Evolutionary conservation across 2,797 vertebrate species (phyloP), one percentile per base, ranked within the genome.

Genomic region (Malurus splendens): DNA sequence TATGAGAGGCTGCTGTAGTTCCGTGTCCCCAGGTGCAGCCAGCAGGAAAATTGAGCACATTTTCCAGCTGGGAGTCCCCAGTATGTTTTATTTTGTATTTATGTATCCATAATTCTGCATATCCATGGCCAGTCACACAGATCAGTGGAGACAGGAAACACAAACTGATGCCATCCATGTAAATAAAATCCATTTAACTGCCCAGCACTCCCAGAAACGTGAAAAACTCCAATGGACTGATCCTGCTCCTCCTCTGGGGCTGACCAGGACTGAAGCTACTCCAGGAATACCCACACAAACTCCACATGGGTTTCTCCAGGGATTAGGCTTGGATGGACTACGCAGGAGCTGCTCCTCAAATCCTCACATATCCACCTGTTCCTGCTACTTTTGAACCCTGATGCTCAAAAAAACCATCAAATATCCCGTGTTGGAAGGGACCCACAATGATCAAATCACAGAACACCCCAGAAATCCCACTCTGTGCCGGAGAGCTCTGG

Each of bases 311-410:
- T 68, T 80, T 75, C 55, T 42, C 18, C 45, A 62, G 23, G 3
- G 33, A 12, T 4, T 20, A 6, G 12, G 39, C 7, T 62, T 67
- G 50, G 36, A 11, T 1, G 12, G 30, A 18, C 8, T 18, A 2
- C 15, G 15, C 18, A 55, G 41, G 8, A 80, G 24, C 18, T 51
- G 9, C 1, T 6, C 28, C 28, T 52, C 27, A 61, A 27, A 18
- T 15, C 11, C 5, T 13, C 32, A 11, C 0, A 0, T 42, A 4
- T 51, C 18, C 5, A 10, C 7, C 19, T 2, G 2, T 14, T 47
- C 7, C 64, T 92, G 18, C 15, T 30, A 38, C 2, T 9, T 71
- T 39, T 25, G 16, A 74, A 5, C 18, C 6, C 19, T 42, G 10
- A 11, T 14, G 12, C 14, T 50, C 23, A 25, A 70, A 32, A 8